Conservation (phyloP, 1,140 invertebrate species). For the Aphis craccivora region DNA sequence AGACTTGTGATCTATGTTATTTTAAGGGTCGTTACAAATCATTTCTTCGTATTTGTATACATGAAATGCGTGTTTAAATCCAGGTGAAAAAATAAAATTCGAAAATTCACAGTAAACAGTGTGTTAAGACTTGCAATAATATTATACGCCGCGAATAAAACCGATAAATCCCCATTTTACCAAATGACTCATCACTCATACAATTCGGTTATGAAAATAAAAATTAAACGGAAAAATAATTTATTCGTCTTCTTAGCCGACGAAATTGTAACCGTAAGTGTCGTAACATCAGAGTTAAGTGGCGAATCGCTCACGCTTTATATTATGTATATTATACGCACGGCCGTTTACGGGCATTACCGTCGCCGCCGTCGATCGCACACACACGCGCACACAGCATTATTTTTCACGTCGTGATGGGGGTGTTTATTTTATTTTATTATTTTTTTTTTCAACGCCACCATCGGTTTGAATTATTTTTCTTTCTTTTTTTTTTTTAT, state of each 20-base stretch:
- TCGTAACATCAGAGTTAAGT: neutral
- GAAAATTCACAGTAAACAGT: neutral
- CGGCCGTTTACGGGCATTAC: neutral
- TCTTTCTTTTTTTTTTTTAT: neutral
- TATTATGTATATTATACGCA: neutral
- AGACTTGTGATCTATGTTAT: too few relatives aligned
- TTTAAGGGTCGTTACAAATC: too few relatives aligned
- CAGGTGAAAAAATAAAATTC: too few relatives aligned
- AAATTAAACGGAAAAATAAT: neutral
- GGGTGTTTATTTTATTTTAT: conserved; percentile 1
- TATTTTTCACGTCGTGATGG: neutral
- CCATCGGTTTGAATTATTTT: conserved; percentile 31
- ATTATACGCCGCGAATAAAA: too few relatives aligned
- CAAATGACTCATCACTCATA: neutral
- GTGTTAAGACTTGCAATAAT: neutral
- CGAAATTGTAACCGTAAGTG: neutral
- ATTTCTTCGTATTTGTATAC: too few relatives aligned
- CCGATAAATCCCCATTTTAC: neutral
- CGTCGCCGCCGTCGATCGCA: neutral
- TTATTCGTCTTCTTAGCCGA: neutral
- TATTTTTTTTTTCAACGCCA: conserved; percentile 16
- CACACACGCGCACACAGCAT: neutral
- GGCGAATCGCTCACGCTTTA: neutral
- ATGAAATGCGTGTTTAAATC: neutral
- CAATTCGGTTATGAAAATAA: neutral